Conservation (phyloP, 2,113 vertebrate species). For the Melanostigma gelatinosum region DNA sequence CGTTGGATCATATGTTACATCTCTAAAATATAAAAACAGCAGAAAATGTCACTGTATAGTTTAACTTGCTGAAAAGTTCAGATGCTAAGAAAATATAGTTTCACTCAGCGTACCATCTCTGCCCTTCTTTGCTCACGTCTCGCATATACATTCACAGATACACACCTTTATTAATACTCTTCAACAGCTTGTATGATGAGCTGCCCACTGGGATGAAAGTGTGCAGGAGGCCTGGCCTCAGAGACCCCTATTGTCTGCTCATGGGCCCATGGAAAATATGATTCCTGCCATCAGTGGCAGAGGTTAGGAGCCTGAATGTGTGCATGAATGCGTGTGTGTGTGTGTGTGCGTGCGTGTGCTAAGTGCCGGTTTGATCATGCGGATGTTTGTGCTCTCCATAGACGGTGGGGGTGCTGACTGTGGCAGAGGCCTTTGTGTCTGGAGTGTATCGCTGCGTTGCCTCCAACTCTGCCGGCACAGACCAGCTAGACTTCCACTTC, state of each 20-base stretch:
- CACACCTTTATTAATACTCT: slow-evolving; percentile 15
- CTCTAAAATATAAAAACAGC: not conserved
- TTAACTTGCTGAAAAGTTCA: not conserved
- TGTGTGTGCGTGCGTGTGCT: slow-evolving; percentile 48
- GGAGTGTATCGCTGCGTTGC: slow-evolving; percentile 92
- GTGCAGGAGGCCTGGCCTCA: slow-evolving; percentile 55
- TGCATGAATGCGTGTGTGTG: slow-evolving; percentile 2
- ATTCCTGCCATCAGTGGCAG: slow-evolving; percentile 56
- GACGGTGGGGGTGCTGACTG: slow-evolving; percentile 90
- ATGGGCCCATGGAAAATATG: slow-evolving; percentile 54
- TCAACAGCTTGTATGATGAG: slow-evolving; percentile 17
- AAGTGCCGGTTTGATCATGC: slow-evolving; percentile 58
- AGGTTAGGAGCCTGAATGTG: slow-evolving; percentile 44
- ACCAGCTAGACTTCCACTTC: slow-evolving; percentile 88
- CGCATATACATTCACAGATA: not conserved
- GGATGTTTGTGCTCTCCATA: slow-evolving; percentile 79
- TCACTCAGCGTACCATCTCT: not conserved
- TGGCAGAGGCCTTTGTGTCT: slow-evolving; percentile 88
- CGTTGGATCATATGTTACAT: not conserved
- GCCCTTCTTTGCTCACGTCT: not conserved
- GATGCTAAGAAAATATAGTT: not conserved
- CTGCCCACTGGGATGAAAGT: slow-evolving; percentile 52
- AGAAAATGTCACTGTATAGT: not conserved
- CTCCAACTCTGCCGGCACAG: slow-evolving; percentile 88
- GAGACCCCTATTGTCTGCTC: slow-evolving; percentile 58